Conservation (phyloP, 2,113 vertebrate genomes). For the Euleptes europaea region DNA sequence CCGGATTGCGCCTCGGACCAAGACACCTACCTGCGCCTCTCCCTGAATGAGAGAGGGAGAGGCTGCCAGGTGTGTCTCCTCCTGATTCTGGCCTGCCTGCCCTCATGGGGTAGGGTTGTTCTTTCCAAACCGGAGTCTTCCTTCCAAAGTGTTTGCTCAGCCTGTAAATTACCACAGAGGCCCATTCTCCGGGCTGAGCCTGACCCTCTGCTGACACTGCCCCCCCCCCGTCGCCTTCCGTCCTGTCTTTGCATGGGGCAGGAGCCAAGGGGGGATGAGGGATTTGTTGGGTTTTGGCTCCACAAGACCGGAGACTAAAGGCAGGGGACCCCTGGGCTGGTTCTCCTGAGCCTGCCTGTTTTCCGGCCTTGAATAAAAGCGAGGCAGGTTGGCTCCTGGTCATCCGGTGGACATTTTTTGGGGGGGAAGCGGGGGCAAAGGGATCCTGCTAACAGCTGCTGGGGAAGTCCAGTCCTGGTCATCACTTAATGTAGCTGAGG, state of each 20-base stretch:
- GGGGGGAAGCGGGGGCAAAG: slow-evolving; percentile 81
- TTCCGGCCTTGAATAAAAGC: not conserved
- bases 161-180: slow-evolving; percentile 20
- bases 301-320: not conserved
- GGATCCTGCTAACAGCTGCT: slow-evolving; percentile 27
- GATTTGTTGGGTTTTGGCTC: not conserved
- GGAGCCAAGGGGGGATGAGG: not conserved
- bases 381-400: not conserved
- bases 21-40: not conserved
- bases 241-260: not conserved
- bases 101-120: no score
- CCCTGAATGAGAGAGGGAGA: not conserved
- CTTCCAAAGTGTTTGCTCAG: not conserved
- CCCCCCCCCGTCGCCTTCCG: not conserved
- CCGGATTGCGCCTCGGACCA: no score
- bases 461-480: not conserved
- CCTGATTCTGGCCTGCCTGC: no score
- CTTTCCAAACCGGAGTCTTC: not conserved
- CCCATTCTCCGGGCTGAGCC: slow-evolving; percentile 6
- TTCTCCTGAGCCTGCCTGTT: not conserved
- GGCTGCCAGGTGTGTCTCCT: not conserved
- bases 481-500: no score
- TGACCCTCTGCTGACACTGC: slow-evolving; percentile 30
- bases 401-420: slow-evolving; percentile 73
- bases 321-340: not conserved